phyloP scores from a whole-genome alignment of 2,888 invertebrate species.

The Stramonita haemastoma region DNA sequence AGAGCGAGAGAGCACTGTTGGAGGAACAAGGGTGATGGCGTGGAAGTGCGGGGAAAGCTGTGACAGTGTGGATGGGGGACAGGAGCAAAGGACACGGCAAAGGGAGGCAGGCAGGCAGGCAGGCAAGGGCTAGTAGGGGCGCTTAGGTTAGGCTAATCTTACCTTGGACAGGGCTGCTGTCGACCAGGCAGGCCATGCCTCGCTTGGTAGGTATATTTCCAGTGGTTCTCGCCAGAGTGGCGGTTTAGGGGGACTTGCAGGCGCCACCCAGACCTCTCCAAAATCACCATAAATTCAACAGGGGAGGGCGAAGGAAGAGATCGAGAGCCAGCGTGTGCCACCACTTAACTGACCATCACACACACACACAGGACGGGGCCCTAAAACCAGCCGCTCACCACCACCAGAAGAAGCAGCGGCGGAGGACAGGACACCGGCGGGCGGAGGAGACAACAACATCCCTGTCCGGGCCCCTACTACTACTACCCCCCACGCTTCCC shows the following conservation, averaged over 20 bases:
- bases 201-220: constrained; percentile 39
- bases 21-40: neutral
- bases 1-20: neutral
- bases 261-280: constrained; percentile 37
- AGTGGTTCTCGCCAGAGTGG: constrained; percentile 44
- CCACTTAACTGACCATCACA: neutral
- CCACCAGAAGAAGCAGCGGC: no score
- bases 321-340: no score
- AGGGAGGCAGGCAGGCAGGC: neutral
- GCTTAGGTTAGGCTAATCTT: constrained; percentile 8
- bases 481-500: no score
- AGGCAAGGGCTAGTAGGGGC: neutral
- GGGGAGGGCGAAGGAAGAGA: neutral
- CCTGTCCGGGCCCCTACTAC: no score
- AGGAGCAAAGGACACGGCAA: neutral
- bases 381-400: no score
- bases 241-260: constrained; percentile 35
- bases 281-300: constrained; percentile 27
- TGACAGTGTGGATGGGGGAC: neutral
- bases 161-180: constrained; percentile 46
- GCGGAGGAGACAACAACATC: no score
- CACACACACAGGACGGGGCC: neutral
- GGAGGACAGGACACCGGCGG: no score
- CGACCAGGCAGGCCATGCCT: constrained; percentile 51
- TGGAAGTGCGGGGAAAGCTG: neutral